Evolutionary conservation across 1,140 invertebrate genomes (phyloP).

Genomic region (Hylaeus volcanicus): DNA sequence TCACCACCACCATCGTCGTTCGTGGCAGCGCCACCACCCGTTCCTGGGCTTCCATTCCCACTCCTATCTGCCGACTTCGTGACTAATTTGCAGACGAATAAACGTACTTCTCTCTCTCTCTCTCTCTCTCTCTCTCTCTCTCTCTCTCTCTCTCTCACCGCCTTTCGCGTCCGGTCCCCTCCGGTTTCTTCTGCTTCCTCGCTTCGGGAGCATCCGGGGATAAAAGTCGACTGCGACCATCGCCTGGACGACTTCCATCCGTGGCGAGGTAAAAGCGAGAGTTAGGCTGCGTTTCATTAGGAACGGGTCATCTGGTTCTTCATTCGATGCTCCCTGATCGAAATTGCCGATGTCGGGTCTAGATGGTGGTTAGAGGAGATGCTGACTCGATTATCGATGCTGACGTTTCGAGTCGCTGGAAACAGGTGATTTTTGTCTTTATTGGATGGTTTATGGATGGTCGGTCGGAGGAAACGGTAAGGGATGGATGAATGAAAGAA

Average conservation of each 20-base stretch:
- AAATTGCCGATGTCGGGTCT: not conserved
- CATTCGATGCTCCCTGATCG: not conserved
- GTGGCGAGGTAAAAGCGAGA: slow-evolving; percentile 11
- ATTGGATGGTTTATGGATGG: too few species aligned
- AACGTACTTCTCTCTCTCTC: slow-evolving; percentile 22
- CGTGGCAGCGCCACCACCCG: slow-evolving; percentile 43
- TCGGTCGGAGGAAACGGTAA: too few species aligned
- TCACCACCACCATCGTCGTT: slow-evolving; percentile 67
- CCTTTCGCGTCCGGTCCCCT: not conserved
- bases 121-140: slow-evolving; percentile 36
- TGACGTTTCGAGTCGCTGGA: not conserved
- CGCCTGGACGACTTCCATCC: slow-evolving; percentile 1
- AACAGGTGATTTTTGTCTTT: not conserved
- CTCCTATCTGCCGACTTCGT: slow-evolving; percentile 68
- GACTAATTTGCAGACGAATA: slow-evolving; percentile 73
- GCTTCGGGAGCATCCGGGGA: not conserved
- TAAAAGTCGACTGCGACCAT: not conserved
- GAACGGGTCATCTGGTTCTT: not conserved
- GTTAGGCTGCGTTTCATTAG: not conserved
- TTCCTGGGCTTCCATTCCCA: slow-evolving; percentile 41
- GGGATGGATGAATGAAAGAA: too few species aligned
- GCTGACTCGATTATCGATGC: too few species aligned
- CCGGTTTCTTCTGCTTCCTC: slow-evolving; percentile 19
- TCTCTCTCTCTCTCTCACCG: slow-evolving; percentile 8
- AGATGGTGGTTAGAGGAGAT: too few species aligned